These are phyloP conservation scores for Protodeltote pygarga DNA, from an alignment of 2,888 invertebrate species.

Conservation along the genomic window DNA sequence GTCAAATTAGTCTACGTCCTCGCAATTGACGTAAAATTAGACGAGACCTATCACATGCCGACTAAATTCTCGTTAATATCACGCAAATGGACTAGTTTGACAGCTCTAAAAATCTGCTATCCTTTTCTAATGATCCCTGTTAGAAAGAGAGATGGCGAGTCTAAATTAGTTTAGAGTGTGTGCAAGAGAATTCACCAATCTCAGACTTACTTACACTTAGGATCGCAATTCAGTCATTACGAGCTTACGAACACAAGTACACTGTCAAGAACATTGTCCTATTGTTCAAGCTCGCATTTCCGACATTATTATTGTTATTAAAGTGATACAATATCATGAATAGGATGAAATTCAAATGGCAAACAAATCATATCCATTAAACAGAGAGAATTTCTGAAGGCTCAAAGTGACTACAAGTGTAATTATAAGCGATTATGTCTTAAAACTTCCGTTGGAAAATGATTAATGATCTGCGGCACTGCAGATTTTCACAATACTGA, in stretches of 20 bases:
- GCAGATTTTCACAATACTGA: constrained; percentile 1
- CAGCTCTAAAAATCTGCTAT: no score
- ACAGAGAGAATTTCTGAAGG: constrained; percentile 52
- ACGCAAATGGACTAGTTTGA: no score
- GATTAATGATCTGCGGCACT: constrained; percentile 52
- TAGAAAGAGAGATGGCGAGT: no score
- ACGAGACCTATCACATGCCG: no score
- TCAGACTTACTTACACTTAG: no score
- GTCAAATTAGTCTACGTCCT: no score
- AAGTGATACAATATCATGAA: constrained; percentile 22
- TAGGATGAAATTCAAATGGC: constrained; percentile 32
- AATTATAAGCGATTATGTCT: constrained; percentile 67
- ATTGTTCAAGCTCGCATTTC: neutral
- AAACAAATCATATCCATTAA: constrained; percentile 63
- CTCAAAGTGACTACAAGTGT: constrained; percentile 58
- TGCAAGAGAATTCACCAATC: no score
- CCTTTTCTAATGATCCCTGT: no score
- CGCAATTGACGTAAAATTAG: no score
- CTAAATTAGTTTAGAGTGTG: no score
- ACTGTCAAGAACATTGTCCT: constrained; percentile 7
- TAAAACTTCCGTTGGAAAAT: constrained; percentile 50
- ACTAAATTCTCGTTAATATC: no score
- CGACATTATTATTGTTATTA: constrained; percentile 1
- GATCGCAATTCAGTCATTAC: no score
- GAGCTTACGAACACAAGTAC: constrained; percentile 13